Percentiles rank a stretch among this genome's conserved stretches.
phyloP scores from a whole-genome alignment of 2,113 vertebrate genomes.

The Chitala chitala region DNA sequence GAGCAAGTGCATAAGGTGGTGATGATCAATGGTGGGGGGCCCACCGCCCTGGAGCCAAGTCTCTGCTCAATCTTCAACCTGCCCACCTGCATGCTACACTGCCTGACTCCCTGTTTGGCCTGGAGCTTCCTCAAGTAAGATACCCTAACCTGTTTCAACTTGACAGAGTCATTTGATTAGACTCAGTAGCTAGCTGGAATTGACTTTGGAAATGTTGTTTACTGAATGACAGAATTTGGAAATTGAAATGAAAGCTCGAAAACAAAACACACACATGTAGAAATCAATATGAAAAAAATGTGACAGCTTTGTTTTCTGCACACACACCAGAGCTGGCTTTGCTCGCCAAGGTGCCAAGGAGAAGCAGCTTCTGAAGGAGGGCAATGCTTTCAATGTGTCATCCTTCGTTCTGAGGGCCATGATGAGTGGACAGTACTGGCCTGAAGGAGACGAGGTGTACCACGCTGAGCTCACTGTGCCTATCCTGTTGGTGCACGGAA shows the following conservation, averaged over 20 bases:
- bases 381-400: slow-evolving; percentile 92
- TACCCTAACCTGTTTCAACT: background rate
- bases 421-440: slow-evolving; percentile 99
- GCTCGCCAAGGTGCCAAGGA: slow-evolving; percentile 94
- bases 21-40: slow-evolving; percentile 95
- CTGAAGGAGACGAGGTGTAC: slow-evolving; percentile 91
- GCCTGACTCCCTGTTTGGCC: slow-evolving; percentile 87
- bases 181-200: background rate
- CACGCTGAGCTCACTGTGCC: slow-evolving; percentile 91
- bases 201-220: background rate
- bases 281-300: background rate
- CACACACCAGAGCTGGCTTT: slow-evolving; percentile 78
- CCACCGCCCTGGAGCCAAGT: slow-evolving; percentile 90
- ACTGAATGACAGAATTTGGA: too few relatives aligned
- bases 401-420: slow-evolving; percentile 92
- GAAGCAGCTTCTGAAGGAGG: slow-evolving; percentile 90
- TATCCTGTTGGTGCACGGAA: slow-evolving; percentile 86
- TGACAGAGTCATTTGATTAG: background rate
- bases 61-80: slow-evolving; percentile 96
- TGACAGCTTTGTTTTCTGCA: background rate
- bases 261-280: background rate
- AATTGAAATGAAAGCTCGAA: background rate
- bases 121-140: slow-evolving; percentile 98
- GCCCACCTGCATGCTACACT: slow-evolving; percentile 86
- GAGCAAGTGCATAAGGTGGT: slow-evolving; percentile 94